Percentiles rank a stretch among this genome's conserved stretches.
Conservation (phyloP, 2,888 invertebrate genomes). For the Glaucopsyche alexis region DNA sequence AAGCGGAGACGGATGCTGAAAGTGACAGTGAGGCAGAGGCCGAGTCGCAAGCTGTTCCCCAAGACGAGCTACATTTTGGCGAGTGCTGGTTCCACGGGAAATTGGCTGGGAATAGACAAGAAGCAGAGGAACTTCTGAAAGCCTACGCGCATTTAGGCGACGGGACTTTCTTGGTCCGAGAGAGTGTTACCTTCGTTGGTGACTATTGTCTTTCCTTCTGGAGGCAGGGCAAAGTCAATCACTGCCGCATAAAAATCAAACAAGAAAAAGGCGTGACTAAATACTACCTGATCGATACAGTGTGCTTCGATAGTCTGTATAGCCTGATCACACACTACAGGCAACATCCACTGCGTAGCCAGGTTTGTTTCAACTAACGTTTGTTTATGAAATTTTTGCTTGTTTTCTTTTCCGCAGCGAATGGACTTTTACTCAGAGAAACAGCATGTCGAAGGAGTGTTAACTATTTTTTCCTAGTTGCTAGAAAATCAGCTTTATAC, state of each 20-base stretch:
- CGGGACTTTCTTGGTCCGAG: constrained; percentile 95
- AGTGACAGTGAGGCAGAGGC: constrained; percentile 82
- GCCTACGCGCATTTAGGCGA: constrained; percentile 91
- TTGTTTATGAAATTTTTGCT: constrained; percentile 21
- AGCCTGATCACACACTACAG: constrained; percentile 95
- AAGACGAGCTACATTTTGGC: constrained; percentile 93
- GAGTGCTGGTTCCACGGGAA: constrained; percentile 97
- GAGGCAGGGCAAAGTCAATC: constrained; percentile 93
- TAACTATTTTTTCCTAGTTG: not conserved
- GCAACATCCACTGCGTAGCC: constrained; percentile 90
- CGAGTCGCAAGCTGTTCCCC: constrained; percentile 84
- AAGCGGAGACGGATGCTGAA: constrained; percentile 76
- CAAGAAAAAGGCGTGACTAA: constrained; percentile 93
- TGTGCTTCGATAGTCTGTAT: constrained; percentile 94
- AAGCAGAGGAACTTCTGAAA: constrained; percentile 88
- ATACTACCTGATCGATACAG: constrained; percentile 93
- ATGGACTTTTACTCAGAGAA: not conserved
- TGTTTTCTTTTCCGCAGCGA: not conserved
- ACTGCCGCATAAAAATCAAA: constrained; percentile 94
- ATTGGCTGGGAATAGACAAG: constrained; percentile 87
- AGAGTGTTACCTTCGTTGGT: constrained; percentile 97
- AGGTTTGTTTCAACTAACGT: constrained; percentile 64
- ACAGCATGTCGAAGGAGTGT: not conserved
- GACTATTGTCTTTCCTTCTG: constrained; percentile 97
- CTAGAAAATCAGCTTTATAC: not conserved